Conservation (phyloP, 2,888 invertebrate genomes). For the Acanthoscelides obtectus region DNA sequence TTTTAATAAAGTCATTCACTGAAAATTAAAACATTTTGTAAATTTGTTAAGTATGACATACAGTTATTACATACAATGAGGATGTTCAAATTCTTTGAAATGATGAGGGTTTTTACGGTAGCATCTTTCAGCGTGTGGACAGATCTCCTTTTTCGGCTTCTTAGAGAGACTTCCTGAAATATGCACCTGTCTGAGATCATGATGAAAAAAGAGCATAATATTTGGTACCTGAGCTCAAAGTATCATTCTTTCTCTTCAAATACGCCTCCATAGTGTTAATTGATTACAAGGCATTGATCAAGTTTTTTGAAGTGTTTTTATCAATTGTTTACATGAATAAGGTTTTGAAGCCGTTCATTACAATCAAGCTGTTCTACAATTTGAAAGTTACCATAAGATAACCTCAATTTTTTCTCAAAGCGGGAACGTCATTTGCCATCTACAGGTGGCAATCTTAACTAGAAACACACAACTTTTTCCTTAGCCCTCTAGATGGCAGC, state of each 20-base stretch:
- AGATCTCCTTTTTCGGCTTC: slow-evolving; percentile 50
- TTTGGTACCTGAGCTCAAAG: not conserved
- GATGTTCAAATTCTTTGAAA: slow-evolving; percentile 74
- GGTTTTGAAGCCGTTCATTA: not conserved
- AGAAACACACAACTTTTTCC: too few species aligned
- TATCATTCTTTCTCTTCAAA: slow-evolving; percentile 5
- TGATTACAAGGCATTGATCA: not conserved
- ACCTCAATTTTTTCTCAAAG: not conserved
- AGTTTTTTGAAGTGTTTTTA: too few species aligned
- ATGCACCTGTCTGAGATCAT: not conserved
- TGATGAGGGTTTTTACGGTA: slow-evolving; percentile 82
- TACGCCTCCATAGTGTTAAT: slow-evolving; percentile 3
- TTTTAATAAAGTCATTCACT: slow-evolving; percentile 64
- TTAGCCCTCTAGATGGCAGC: too few species aligned
- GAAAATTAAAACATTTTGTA: slow-evolving; percentile 13
- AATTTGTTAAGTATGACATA: not conserved
- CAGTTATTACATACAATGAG: slow-evolving; percentile 60
- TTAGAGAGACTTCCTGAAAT: slow-evolving; percentile 11
- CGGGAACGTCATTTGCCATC: too few species aligned
- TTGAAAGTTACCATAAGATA: not conserved
- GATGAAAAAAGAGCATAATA: not conserved
- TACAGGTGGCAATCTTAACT: too few species aligned
- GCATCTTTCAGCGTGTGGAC: slow-evolving; percentile 73
- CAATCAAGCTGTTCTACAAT: not conserved
- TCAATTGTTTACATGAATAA: too few species aligned